Evolutionary conservation across 2,797 vertebrate species (phyloP).

Genomic region (Trichosurus vulpecula): DNA sequence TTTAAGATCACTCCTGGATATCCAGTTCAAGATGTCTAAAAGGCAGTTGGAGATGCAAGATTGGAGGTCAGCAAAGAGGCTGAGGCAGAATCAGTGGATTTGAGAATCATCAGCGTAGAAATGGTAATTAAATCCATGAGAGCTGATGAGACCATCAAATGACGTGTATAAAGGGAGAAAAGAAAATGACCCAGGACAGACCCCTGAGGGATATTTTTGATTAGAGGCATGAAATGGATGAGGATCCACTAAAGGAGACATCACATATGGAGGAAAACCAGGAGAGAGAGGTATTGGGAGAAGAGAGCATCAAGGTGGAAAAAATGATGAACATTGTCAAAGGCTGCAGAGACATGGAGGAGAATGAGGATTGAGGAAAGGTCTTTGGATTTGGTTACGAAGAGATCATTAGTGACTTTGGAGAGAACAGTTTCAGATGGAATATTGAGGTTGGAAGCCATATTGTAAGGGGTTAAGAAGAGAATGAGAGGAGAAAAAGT

Average conservation of each 20-base stretch:
- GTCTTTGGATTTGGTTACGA: not conserved
- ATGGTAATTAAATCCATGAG: not conserved
- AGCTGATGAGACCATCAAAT: not conserved
- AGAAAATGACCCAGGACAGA: not conserved
- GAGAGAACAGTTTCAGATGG: not conserved
- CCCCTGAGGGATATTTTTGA: not conserved
- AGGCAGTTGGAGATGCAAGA: not conserved
- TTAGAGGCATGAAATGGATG: not conserved
- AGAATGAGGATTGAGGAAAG: not conserved
- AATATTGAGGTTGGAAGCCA: not conserved
- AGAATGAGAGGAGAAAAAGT: not conserved
- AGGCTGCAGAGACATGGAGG: not conserved
- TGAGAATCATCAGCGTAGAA: not conserved
- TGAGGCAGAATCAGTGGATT: not conserved
- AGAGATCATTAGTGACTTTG: not conserved
- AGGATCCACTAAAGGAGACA: not conserved
- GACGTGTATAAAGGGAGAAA: not conserved
- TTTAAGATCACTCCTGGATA: not conserved
- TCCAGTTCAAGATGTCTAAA: not conserved
- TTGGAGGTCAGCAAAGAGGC: not conserved
- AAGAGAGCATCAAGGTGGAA: not conserved
- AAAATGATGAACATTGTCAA: not conserved
- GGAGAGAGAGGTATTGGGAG: not conserved
- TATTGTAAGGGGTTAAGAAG: not conserved
- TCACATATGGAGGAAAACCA: not conserved